These are phyloP conservation scores for Hydractinia symbiolongicarpus DNA, from an alignment of 30 jellyfish, hydroid and myxozoan genomes.

Conservation along the genomic window DNA sequence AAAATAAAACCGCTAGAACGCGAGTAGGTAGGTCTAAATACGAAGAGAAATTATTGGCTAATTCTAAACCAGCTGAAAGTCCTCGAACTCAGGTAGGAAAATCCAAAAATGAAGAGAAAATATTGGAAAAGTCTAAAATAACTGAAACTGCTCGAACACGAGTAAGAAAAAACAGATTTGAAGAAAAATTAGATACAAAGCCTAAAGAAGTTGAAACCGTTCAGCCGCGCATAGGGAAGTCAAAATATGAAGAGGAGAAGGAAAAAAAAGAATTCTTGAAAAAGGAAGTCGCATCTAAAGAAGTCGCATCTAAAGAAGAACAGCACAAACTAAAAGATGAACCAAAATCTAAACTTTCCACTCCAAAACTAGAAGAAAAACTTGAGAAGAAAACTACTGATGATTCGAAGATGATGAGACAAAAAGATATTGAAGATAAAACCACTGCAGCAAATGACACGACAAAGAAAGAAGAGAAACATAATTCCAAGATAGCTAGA, in stretches of 20 bases:
- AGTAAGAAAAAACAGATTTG: neutral
- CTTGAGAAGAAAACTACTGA: conserved; percentile 5
- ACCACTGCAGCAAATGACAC: neutral
- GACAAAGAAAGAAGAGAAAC: neutral
- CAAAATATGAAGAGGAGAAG: neutral
- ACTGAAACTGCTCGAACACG: neutral
- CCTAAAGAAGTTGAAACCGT: neutral
- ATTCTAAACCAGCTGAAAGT: neutral
- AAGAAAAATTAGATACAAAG: neutral
- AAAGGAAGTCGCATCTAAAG: neutral
- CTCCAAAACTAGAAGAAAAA: neutral
- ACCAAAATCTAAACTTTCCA: neutral
- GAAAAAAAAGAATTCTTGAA: conserved; percentile 6
- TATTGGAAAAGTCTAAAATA: neutral
- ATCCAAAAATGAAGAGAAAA: neutral
- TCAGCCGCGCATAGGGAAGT: neutral
- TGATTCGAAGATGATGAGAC: neutral
- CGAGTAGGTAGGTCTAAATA: neutral
- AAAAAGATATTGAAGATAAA: neutral
- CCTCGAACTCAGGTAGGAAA: neutral
- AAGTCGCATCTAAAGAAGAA: too few species aligned
- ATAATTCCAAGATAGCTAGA: neutral
- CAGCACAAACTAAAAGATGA: neutral
- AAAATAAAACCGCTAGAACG: neutral
- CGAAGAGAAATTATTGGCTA: neutral